Conservation (phyloP, 2,113 vertebrate species). For the Sorex araneus region DNA sequence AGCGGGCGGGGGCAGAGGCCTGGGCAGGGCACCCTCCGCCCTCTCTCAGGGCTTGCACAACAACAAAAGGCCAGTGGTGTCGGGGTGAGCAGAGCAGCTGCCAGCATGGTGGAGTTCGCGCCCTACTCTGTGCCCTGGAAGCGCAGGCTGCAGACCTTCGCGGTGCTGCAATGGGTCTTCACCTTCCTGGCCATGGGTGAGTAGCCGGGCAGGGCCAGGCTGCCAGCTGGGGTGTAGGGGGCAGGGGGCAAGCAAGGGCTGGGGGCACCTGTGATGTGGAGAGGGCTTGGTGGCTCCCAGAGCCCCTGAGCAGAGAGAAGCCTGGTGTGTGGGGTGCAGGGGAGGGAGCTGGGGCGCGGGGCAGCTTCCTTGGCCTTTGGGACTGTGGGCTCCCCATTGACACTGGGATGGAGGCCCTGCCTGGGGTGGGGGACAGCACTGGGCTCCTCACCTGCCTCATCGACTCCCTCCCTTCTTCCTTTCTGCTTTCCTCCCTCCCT, state of each 20-base stretch:
- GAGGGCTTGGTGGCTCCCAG: not conserved
- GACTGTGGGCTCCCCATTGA: not conserved
- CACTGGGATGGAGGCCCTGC: not conserved
- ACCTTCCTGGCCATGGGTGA: conserved; percentile 92
- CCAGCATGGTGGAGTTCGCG: conserved; percentile 89
- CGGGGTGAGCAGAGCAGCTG: not conserved
- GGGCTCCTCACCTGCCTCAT: not conserved
- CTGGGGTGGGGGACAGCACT: not conserved
- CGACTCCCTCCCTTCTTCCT: too few species aligned
- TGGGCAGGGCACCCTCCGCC: not conserved
- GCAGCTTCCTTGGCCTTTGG: not conserved
- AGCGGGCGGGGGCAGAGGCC: not conserved
- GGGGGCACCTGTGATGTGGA: not conserved
- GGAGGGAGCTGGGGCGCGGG: not conserved
- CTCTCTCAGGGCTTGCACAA: not conserved
- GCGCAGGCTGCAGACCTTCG: conserved; percentile 91
- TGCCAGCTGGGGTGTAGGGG: not conserved
- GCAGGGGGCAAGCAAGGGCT: not conserved
- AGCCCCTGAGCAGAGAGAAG: not conserved
- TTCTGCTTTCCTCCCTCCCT: too few species aligned
- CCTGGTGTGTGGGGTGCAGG: not conserved
- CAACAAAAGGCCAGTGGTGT: not conserved
- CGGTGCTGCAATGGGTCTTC: conserved; percentile 91
- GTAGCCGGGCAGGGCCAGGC: conserved; percentile 59
- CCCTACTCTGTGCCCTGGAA: conserved; percentile 86